Evolutionary conservation across 2,888 invertebrate species (phyloP).

Genomic region (Rhamphomyia laevipes): DNA sequence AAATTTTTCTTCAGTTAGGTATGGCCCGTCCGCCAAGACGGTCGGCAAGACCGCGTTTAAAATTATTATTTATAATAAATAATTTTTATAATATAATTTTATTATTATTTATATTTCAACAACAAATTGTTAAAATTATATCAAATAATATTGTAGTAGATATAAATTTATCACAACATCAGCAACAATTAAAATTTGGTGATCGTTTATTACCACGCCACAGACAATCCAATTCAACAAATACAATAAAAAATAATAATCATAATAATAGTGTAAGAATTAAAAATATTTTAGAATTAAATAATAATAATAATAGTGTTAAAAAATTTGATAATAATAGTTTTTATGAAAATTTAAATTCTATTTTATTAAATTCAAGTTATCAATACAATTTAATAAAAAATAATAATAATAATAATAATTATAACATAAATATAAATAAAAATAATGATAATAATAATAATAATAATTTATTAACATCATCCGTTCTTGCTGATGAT

Average conservation of each 20-base stretch:
- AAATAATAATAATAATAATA: neutral
- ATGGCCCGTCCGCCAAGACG: conserved; percentile 32
- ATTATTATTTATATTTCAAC: neutral
- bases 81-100: neutral
- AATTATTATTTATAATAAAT: neutral
- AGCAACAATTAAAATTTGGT: conserved; percentile 27
- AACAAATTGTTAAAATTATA: neutral
- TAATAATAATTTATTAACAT: conserved; percentile 1
- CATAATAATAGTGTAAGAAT: conserved; percentile 19
- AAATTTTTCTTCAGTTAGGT: conserved; percentile 31
- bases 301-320: conserved; percentile 15
- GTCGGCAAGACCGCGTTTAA: conserved; percentile 22
- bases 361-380: neutral
- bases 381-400: neutral
- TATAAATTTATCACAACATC: conserved; percentile 6
- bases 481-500: neutral
- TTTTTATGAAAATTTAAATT: conserved; percentile 11
- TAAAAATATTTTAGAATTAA: conserved; percentile 9
- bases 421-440: conserved; percentile 7
- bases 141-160: neutral
- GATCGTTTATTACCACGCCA: conserved; percentile 29
- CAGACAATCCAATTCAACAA: conserved; percentile 20
- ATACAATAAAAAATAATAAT: conserved; percentile 13
- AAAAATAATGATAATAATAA: conserved; percentile 10
- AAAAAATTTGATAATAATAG: conserved; percentile 5